These are phyloP conservation scores for Nymphalis io DNA, from an alignment of 1,140 invertebrate species.

Conservation along the genomic window DNA sequence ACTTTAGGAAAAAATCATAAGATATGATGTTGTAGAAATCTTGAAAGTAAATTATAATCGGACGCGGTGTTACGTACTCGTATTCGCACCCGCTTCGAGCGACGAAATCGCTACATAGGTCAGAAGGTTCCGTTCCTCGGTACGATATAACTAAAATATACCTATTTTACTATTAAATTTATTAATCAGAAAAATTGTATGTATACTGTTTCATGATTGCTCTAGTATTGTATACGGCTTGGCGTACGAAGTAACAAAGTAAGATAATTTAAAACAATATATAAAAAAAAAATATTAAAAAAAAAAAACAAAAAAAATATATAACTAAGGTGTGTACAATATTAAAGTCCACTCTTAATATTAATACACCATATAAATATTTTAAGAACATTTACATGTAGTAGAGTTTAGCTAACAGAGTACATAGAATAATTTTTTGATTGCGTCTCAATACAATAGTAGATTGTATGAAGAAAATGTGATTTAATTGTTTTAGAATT, in stretches of 20 bases:
- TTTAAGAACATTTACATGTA: conserved; percentile 78
- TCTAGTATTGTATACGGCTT: conserved; percentile 78
- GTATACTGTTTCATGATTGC: conserved; percentile 65
- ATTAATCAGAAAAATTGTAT: conserved; percentile 65
- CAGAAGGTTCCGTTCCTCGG: conserved; percentile 50
- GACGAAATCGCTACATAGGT: conserved; percentile 19
- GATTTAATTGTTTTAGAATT: conserved; percentile 77
- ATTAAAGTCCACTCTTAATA: conserved; percentile 61
- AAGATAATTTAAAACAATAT: conserved; percentile 61
- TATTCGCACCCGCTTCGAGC: not conserved
- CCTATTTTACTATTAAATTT: conserved; percentile 75
- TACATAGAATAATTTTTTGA: conserved; percentile 67
- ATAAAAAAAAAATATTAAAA: conserved; percentile 50
- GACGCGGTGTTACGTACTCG: not conserved
- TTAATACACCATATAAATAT: conserved; percentile 70
- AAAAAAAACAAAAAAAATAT: conserved; percentile 63
- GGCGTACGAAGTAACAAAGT: conserved; percentile 64
- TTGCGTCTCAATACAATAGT: conserved; percentile 62
- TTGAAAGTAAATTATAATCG: not conserved
- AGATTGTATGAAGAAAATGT: conserved; percentile 69
- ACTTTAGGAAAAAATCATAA: conserved; percentile 39
- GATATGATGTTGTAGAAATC: conserved; percentile 1
- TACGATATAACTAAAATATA: conserved; percentile 42
- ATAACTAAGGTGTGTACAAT: conserved; percentile 74
- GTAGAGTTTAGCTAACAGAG: conserved; percentile 61